phyloP scores from a whole-genome alignment of 2,888 invertebrate genomes.

The Drosophila barbarae region DNA sequence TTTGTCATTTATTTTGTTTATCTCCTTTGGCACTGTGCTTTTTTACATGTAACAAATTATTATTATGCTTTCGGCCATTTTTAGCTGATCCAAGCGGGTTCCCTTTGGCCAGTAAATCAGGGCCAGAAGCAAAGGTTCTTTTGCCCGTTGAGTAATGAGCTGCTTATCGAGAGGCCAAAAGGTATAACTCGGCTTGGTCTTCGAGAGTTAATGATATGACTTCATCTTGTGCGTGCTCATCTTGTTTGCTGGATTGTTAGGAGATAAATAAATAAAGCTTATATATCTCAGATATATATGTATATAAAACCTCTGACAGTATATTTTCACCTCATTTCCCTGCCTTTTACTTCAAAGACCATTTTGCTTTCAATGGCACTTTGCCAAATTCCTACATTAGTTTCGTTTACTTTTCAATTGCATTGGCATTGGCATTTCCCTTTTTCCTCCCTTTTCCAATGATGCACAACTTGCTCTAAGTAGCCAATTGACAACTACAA shows the following conservation, averaged over 20 bases:
- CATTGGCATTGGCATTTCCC: constrained; percentile 18
- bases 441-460: neutral
- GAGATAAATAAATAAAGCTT: constrained; percentile 5
- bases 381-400: constrained; percentile 35
- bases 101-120: constrained; percentile 53
- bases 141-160: constrained; percentile 66
- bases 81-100: constrained; percentile 62
- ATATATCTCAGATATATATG: too few relatives aligned
- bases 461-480: constrained; percentile 25
- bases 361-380: constrained; percentile 25
- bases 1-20: constrained; percentile 77
- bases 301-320: neutral
- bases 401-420: constrained; percentile 43
- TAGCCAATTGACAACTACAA: constrained; percentile 54
- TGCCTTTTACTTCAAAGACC: constrained; percentile 2
- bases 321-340: constrained; percentile 1
- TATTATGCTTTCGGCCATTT: constrained; percentile 65
- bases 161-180: constrained; percentile 63
- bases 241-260: constrained; percentile 10
- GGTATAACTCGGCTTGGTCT: constrained; percentile 35
- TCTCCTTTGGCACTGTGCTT: constrained; percentile 58
- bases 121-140: constrained; percentile 14
- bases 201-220: constrained; percentile 59
- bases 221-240: constrained; percentile 34
- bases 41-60: constrained; percentile 74